Conservation (phyloP, 2,113 vertebrate species). For the Hyaena hyaena region DNA sequence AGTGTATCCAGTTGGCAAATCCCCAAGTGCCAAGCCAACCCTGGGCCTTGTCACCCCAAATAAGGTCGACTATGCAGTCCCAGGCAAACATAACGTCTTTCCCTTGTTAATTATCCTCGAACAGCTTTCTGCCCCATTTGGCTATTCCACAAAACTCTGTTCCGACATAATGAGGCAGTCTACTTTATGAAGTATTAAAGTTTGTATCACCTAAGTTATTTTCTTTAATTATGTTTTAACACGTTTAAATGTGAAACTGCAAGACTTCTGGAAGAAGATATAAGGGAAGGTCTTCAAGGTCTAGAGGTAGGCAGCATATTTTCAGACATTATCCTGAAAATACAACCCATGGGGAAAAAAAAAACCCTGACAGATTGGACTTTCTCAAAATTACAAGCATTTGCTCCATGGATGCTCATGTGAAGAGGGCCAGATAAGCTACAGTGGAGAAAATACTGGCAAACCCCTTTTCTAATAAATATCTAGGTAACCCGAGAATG, state of each 20-base stretch:
- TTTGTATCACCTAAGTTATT: not conserved
- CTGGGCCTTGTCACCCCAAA: not conserved
- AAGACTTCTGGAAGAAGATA: slow-evolving; percentile 30
- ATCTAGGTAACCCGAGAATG: not conserved
- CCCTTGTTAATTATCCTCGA: not conserved
- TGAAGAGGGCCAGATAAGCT: not conserved
- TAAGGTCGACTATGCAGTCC: not conserved
- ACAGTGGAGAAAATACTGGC: not conserved
- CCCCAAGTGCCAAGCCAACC: not conserved
- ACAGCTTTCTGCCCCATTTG: not conserved
- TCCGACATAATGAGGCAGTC: not conserved
- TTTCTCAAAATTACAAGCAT: not conserved
- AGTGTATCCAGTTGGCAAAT: not conserved
- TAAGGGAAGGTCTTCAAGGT: not conserved
- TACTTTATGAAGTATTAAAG: not conserved
- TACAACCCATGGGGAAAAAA: not conserved
- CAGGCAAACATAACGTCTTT: not conserved
- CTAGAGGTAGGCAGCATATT: not conserved
- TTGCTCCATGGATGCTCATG: not conserved
- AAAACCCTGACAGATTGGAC: not conserved
- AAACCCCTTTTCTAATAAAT: not conserved
- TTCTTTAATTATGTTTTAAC: not conserved
- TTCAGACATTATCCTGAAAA: not conserved
- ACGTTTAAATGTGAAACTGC: not conserved
- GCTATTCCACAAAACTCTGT: not conserved